These are phyloP conservation scores for Fissipunctia ypsillon DNA, from an alignment of 2,888 invertebrate species.

Conservation along the genomic window DNA sequence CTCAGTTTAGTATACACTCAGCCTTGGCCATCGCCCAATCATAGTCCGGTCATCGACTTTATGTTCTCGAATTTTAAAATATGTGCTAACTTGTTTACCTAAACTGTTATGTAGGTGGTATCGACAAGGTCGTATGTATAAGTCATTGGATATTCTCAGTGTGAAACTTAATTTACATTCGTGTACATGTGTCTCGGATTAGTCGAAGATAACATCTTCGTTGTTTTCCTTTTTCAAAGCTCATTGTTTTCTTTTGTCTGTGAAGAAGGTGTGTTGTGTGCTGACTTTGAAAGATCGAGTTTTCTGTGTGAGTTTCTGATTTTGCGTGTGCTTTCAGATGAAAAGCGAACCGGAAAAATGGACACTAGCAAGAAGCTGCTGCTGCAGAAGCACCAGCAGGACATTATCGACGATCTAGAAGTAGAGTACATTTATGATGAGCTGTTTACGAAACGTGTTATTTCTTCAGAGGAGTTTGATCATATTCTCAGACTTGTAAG, in stretches of 20 bases:
- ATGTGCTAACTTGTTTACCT: constrained; percentile 73
- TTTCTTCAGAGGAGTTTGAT: constrained; percentile 82
- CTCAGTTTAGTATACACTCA: constrained; percentile 31
- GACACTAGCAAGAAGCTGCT: constrained; percentile 81
- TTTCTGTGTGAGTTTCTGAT: constrained; percentile 11
- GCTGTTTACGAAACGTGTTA: constrained; percentile 82
- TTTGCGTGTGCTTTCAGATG: constrained; percentile 76
- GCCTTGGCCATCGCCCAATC: constrained; percentile 76
- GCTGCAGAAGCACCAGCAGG: constrained; percentile 83
- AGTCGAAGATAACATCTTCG: constrained; percentile 16
- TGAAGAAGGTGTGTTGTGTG: constrained; percentile 34
- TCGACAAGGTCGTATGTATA: constrained; percentile 79
- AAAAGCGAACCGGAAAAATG: constrained; percentile 77
- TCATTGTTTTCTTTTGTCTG: not conserved
- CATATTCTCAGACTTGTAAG: constrained; percentile 79
- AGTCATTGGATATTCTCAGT: constrained; percentile 66
- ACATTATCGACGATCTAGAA: constrained; percentile 87
- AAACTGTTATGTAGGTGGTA: constrained; percentile 84
- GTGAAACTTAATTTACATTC: constrained; percentile 66
- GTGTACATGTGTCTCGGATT: constrained; percentile 45
- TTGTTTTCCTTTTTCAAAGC: constrained; percentile 5
- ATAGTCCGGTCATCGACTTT: constrained; percentile 75
- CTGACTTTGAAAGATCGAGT: not conserved
- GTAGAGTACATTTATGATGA: constrained; percentile 86
- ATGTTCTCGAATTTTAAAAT: constrained; percentile 73